Evolutionary conservation across 1,140 invertebrate genomes (phyloP), one percentile per base, ranked within the genome.

Genomic region (Bombyx mandarina): DNA sequence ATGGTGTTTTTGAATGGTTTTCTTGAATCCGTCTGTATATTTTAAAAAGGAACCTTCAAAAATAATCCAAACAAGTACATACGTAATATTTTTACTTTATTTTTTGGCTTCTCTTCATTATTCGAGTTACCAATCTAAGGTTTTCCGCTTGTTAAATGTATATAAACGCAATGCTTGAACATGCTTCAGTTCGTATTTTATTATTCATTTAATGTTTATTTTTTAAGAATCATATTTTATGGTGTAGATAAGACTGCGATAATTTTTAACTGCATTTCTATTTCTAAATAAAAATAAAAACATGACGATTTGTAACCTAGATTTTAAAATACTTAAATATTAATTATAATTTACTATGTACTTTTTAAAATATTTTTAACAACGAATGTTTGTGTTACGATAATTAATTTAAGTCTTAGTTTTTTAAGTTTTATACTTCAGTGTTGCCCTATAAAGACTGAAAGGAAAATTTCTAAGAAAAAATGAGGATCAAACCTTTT

Each of bases 51-150:
- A 69, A 78, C 81, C 79, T 77, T 81, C 79, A 82, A 80, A 67
- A 82, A 78, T 71, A 69, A 60, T 79, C 80, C 79, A 65, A 63
- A 75, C 72, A 67, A 66, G 61, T 53, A 68, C 66, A 68, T 57
- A 75, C 74, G 65, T 75, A 70, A 69, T 58, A 60, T 61, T 67
- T 62, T 63, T 63, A 45, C 46, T 12, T 56, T 48, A 46, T n/a
- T 54, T 57, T 50, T 58, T 74, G 71, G 73, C 68, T 77, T 77
- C 72, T 10, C 67, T 70, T 68, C 67, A 77, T 73, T 75, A 79
- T 84, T 82, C 73, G 77, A 86, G 82, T 86, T 86, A 86, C 82
- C 82, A 86, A 77, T 35, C 60, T 71, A 73, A 70, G 59, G 67
- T 58, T 58, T 75, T 77, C 75, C 68, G 75, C 79, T 83, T 82